Base-by-base conservation (phyloP, 2,888 invertebrate genomes). In the Tridacna crocea region DNA sequence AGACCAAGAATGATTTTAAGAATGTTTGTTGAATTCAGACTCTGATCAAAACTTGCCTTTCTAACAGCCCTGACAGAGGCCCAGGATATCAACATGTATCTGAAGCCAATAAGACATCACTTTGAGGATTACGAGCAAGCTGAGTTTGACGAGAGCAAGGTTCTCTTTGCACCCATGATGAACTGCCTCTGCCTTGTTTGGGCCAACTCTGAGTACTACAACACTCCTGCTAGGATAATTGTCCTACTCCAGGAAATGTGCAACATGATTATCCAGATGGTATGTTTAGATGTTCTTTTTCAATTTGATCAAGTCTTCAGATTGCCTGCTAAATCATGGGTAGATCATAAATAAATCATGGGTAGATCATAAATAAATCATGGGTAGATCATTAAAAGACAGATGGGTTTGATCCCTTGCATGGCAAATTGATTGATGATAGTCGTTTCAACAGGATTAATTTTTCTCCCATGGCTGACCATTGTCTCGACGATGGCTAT, bases 151-250 rank as follows among this genome's bases (percentile, higher is more conserved):
- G 92, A 93, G 72, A 87, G 91, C 75, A 90, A 89, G 87, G 96
- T 97, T 0, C 94, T 97, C 72, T 96, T 99, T 90, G 96, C 96
- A 60, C 97, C 98, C 0, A 94, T 98, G 86, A 96, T 99, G 95
- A 97, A 98, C 91, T 96, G 97, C 0, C 96, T 99, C 61, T 98
- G 98, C 91, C 95, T 98, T 90, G 96, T 98, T 66, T 99, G 99
- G 98, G 96, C 97, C 48, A 97, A 97, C 93, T 98, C 98, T 0
- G 91, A 94, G 70, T 98, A 98, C 93, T 99, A 98, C 94, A 97
- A 98, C 94, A 97, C 97, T 92, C 97, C 98, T 0, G 96, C 97
- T 0, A 97, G 98, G 93, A 96, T 99, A 72, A 98, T 98, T 91
- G 97, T 98, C 60, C 95, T 99, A 78, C 95, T 99, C 72, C 97